Base-by-base conservation (phyloP, 2,113 vertebrate species). In the Martes martes region DNA sequence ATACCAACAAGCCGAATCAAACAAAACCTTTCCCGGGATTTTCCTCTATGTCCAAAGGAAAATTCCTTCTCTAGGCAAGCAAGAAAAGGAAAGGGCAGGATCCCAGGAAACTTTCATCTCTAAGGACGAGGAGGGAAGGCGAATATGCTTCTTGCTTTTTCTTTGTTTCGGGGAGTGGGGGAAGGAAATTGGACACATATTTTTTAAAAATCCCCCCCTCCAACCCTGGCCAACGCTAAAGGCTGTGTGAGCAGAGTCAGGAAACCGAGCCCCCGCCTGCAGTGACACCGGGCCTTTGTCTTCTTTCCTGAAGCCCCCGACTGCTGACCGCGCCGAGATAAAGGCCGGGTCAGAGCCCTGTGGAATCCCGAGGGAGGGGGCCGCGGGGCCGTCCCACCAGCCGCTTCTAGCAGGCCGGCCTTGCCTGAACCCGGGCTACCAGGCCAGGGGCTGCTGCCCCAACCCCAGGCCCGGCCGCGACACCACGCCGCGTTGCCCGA, bases 241-340 rank as follows among this genome's bases (percentile, higher is more conserved):
- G 84, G 47, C 84, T 61, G 52, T 61, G 86, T 78, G 79, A 92
- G 83, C 89, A 16, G 65, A 97, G 79, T 93, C 97, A 92, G 97
- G 98, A 98, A 98, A 91, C 95, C 52, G 45, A 97, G 90, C 79
- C 96, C 96, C 95, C 39, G 86, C 96, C 97, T 87, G 11, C 86
- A 47, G 94, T 87, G 98, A 96, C 97, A 95, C 42, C 57, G 63
- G 96, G 90, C 96, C 96, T 97, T 98, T 98, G 98, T 98, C 97
- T 96, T 96, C 92, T 89, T 98, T 98, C 98, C 98, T 98, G 98
- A 97, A 98, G 98, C 97, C 97, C 98, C 97, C 80, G 91, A 94
- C 97, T 81, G 90, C 94, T 95, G 95, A 96, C 89, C 74, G 11
- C 5, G 80, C 91, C 0, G 94, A 97, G 97, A 98, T 97, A 97